These are phyloP conservation scores for Alouatta palliata DNA, from an alignment of 2,113 vertebrate genomes.

Conservation along the genomic window DNA sequence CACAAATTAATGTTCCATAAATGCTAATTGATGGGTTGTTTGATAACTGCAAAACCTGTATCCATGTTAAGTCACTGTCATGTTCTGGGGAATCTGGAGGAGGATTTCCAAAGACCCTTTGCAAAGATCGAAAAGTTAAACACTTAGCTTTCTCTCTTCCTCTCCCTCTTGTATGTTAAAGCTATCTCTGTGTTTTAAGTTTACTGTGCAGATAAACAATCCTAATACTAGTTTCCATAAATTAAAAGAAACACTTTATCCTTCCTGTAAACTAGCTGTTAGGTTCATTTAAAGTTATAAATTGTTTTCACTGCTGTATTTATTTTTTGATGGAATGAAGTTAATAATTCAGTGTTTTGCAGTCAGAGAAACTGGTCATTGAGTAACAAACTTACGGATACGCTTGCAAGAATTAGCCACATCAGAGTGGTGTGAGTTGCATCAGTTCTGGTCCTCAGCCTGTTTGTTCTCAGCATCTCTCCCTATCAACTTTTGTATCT, in stretches of 20 bases:
- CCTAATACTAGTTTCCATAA: neutral
- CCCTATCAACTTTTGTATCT: neutral
- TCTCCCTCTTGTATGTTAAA: neutral
- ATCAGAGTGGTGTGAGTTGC: neutral
- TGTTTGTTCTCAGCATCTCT: neutral
- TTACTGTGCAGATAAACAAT: neutral
- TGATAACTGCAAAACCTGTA: neutral
- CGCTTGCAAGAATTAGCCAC: neutral
- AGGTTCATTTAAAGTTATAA: neutral
- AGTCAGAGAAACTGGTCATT: neutral
- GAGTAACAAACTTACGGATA: neutral
- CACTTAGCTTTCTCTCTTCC: neutral
- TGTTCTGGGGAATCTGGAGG: neutral
- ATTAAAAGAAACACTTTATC: neutral
- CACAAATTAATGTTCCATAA: neutral
- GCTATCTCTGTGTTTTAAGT: neutral
- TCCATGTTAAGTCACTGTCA: neutral
- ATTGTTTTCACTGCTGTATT: neutral
- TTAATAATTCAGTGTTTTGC: neutral
- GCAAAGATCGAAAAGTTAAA: neutral
- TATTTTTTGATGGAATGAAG: neutral
- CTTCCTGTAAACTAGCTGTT: neutral
- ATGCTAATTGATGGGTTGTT: neutral
- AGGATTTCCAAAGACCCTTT: neutral
- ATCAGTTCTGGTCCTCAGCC: neutral